A percentile compares a stretch with the other conserved stretches of the same genome.
phyloP scores from a whole-genome alignment of 2,113 vertebrate genomes.

The Embiotoca jacksoni region DNA sequence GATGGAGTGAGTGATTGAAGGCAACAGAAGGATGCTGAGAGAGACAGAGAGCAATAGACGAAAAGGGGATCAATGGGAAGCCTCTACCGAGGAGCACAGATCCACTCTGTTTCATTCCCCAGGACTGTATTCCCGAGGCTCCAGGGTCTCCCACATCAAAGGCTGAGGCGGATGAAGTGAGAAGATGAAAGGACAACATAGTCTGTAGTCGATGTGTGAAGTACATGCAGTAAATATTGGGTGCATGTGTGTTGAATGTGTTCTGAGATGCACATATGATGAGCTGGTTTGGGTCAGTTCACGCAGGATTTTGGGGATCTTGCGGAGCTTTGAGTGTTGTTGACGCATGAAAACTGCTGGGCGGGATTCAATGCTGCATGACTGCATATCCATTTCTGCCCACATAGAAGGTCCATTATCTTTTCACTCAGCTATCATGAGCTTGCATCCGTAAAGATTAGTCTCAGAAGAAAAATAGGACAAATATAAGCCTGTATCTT shows the following conservation, averaged over 20 bases:
- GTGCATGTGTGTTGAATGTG: conserved; percentile 34
- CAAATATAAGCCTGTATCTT: conserved; percentile 23
- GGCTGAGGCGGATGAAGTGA: conserved; percentile 62
- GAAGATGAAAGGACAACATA: conserved; percentile 75
- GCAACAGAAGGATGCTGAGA: conserved; percentile 5
- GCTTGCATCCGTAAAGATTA: conserved; percentile 37
- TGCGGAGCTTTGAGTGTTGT: conserved; percentile 45
- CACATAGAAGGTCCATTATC: conserved; percentile 32
- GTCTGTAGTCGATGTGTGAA: conserved; percentile 58
- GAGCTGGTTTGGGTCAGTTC: conserved; percentile 48
- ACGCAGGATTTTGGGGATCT: conserved; percentile 31
- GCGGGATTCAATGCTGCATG: conserved; percentile 8
- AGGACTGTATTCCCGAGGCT: conserved; percentile 63
- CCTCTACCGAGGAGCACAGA: conserved; percentile 44
- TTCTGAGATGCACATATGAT: conserved; percentile 21
- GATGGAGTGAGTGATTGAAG: conserved; percentile 32
- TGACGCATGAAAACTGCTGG: conserved; percentile 55
- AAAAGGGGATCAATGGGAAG: conserved; percentile 61
- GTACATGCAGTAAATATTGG: conserved; percentile 61
- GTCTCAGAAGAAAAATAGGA: conserved; percentile 20
- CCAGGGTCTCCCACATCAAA: conserved; percentile 76
- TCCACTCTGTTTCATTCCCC: conserved; percentile 67
- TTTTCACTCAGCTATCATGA: conserved; percentile 10
- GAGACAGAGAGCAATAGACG: conserved; percentile 30
- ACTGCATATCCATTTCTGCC: conserved; percentile 14